Conservation (phyloP, 1,140 invertebrate genomes). For the Lordiphosa clarofinis region DNA sequence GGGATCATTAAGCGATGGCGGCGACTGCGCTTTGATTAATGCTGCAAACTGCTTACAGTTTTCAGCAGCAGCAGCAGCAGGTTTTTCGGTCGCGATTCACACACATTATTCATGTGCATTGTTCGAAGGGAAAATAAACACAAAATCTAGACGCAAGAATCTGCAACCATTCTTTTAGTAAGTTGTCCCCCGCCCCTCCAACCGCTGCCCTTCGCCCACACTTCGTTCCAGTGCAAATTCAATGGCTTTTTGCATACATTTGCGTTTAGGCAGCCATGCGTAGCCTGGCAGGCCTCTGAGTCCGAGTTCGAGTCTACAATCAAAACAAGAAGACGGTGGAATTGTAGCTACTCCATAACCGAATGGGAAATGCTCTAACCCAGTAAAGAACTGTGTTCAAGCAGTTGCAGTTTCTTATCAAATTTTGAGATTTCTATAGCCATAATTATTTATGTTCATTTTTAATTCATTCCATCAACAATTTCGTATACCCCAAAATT, state of each 20-base stretch:
- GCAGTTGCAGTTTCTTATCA: not conserved
- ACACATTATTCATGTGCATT: constrained; percentile 78
- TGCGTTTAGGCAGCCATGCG: constrained; percentile 74
- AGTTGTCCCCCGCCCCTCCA: not conserved
- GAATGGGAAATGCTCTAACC: constrained; percentile 13
- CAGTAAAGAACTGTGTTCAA: too few relatives aligned
- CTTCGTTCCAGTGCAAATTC: constrained; percentile 52
- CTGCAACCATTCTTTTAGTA: constrained; percentile 69
- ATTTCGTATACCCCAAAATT: constrained; percentile 13
- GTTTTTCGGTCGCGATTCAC: constrained; percentile 69
- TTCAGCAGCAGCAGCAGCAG: constrained; percentile 40
- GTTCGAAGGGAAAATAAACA: constrained; percentile 69
- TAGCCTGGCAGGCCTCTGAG: constrained; percentile 45
- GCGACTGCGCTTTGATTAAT: constrained; percentile 72
- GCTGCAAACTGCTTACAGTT: constrained; percentile 61
- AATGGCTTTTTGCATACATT: constrained; percentile 77
- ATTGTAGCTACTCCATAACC: constrained; percentile 1
- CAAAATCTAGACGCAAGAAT: constrained; percentile 76
- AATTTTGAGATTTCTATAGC: not conserved
- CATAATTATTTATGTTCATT: too few relatives aligned
- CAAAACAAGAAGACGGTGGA: constrained; percentile 55
- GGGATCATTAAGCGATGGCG: constrained; percentile 62
- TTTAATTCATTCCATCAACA: not conserved
- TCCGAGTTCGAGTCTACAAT: constrained; percentile 25
- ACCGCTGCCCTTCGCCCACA: not conserved